Base-by-base conservation (phyloP, 2,888 invertebrate species). In the Mamestra brassicae region DNA sequence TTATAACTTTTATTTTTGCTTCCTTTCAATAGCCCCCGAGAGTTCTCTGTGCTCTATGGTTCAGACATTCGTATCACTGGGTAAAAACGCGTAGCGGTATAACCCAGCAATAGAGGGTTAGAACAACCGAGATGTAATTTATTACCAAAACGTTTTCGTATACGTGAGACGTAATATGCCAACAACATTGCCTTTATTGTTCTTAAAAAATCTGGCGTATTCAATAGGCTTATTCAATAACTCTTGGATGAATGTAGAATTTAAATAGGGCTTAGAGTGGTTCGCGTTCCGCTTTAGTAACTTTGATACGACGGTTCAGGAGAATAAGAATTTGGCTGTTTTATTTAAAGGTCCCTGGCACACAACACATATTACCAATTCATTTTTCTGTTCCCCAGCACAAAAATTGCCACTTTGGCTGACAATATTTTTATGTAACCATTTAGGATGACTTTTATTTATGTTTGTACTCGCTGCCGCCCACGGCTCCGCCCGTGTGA, bases 121-220 rank as follows among this genome's bases (percentile, higher is more conserved):
- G 80, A 80, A 85, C 84, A 86, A 85, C 81, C 80, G 85, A 79
- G 64, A 70, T 50, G 76, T 87, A 83, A 90, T 90, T 88, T 91
- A 89, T 89, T 80, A 76, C 78, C 52, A 15, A 78, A 82, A 80
- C 86, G 76, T 81, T 76, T 73, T 79, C 75, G 55, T 42, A 63
- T 83, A 67, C 57, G 55, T 57, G 69, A 15, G 71, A 64, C n/a
- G 76, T 78, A 68, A 84, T 78, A 85, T 66, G 74, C 76, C 64
- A 72, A 69, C 64, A 78, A 82, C 62, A 74, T 75, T 75, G 74
- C 42, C 34, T 69, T 77, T 85, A 82, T 76, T 78, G 76, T 82
- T 81, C 38, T 79, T 68, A 61, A 71, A 85, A 80, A 83, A 76
- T 70, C 54, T 76, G 62, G 55, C 58, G 61, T 79, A 79, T 79